phyloP scores from a whole-genome alignment of 2,797 vertebrate genomes.

The Syngnathus acus region DNA sequence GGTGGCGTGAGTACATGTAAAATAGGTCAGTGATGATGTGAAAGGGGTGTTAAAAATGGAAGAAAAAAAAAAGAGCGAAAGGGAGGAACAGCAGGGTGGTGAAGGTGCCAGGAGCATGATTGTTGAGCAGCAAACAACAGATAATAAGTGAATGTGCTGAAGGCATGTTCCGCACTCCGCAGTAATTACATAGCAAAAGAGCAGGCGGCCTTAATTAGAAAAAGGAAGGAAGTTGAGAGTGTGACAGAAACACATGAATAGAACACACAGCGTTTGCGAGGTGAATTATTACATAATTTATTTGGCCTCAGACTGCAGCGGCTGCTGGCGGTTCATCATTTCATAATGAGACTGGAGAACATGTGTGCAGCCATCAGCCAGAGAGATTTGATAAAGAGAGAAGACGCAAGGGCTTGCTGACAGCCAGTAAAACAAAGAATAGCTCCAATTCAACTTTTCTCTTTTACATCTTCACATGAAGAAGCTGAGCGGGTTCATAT shows the following conservation, averaged over 20 bases:
- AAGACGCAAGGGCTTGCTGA: background rate
- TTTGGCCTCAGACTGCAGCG: slow-evolving; percentile 17
- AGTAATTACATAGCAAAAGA: slow-evolving; percentile 48
- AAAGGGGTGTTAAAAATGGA: slow-evolving; percentile 27
- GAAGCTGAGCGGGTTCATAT: slow-evolving; percentile 29
- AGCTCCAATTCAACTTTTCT: background rate
- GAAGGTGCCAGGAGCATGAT: slow-evolving; percentile 32
- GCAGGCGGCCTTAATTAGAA: slow-evolving; percentile 53
- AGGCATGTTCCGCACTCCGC: slow-evolving; percentile 30
- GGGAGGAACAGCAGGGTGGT: slow-evolving; percentile 36
- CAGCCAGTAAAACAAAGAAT: background rate
- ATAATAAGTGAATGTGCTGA: slow-evolving; percentile 48
- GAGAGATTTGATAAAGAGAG: slow-evolving; percentile 1
- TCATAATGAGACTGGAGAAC: slow-evolving; percentile 34
- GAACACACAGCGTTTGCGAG: slow-evolving; percentile 13
- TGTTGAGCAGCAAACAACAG: slow-evolving; percentile 41
- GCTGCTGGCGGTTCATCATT: slow-evolving; percentile 38
- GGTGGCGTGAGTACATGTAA: slow-evolving; percentile 5
- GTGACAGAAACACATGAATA: slow-evolving; percentile 21
- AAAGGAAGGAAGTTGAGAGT: slow-evolving; percentile 2
- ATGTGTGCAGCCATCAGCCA: slow-evolving; percentile 11
- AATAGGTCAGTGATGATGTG: slow-evolving; percentile 23
- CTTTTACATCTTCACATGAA: slow-evolving; percentile 11
- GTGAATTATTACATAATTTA: slow-evolving; percentile 42
- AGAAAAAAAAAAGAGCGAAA: slow-evolving; percentile 24